Percentiles rank a stretch among this genome's conserved stretches.
Evolutionary conservation across 2,113 vertebrate species (phyloP).

Genomic region (Hassar affinis): DNA sequence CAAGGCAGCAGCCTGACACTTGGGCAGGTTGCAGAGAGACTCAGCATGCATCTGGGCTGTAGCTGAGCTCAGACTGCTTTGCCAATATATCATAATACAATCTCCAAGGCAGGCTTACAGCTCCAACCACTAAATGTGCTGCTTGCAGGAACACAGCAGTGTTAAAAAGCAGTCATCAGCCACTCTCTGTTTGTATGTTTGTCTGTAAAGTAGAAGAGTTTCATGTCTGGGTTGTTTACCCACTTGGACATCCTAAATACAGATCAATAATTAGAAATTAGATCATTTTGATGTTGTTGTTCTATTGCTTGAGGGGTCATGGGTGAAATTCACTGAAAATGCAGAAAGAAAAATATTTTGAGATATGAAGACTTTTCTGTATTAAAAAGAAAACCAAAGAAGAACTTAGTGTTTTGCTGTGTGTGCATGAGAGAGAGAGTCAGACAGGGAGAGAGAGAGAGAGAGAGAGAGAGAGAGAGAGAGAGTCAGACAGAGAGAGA

Average conservation of each 20-base stretch:
- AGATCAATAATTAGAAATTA: neutral
- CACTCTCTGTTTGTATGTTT: neutral
- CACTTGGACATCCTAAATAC: neutral
- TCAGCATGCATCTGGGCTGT: constrained; percentile 20
- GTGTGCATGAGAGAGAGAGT: no score
- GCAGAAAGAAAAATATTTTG: neutral
- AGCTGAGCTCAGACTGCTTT: constrained; percentile 25
- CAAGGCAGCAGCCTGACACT: constrained; percentile 37
- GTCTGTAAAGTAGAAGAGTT: neutral
- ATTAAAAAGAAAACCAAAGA: neutral
- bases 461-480: neutral
- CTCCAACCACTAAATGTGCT: neutral
- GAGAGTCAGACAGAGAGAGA: neutral
- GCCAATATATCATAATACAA: constrained; percentile 47
- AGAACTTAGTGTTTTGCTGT: neutral
- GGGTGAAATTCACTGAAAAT: neutral
- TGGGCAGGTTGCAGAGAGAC: constrained; percentile 29
- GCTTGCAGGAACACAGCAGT: neutral
- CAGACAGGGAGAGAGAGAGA: no score
- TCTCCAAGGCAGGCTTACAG: constrained; percentile 13
- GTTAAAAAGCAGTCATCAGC: neutral
- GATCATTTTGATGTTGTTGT: neutral
- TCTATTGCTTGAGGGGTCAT: neutral
- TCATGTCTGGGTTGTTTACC: neutral
- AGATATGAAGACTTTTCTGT: neutral